These are phyloP conservation scores for Chrysomela aeneicollis DNA, from an alignment of 2,888 invertebrate genomes.

Conservation along the genomic window DNA sequence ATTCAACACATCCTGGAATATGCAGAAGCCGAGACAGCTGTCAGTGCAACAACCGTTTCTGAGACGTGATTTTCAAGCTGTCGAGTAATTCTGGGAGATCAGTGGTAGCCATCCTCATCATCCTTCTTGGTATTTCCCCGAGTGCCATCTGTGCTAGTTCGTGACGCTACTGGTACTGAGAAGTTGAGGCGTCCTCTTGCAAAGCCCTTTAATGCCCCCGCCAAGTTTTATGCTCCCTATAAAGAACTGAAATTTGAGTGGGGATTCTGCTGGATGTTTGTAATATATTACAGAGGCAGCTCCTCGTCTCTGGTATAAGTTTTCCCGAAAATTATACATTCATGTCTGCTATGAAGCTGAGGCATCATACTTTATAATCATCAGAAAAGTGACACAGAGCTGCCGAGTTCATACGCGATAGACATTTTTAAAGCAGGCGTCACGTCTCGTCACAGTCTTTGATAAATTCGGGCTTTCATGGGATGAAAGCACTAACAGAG, in stretches of 20 bases:
- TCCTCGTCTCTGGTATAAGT: constrained; percentile 34
- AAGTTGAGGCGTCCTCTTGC: constrained; percentile 22
- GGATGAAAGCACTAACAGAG: neutral
- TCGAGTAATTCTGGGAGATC: no score
- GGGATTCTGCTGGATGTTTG: constrained; percentile 45
- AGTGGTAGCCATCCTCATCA: no score
- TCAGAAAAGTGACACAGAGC: constrained; percentile 34
- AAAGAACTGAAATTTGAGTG: constrained; percentile 51
- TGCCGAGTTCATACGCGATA: constrained; percentile 30
- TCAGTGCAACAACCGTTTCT: no score
- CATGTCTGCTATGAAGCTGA: constrained; percentile 37
- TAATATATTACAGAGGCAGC: constrained; percentile 46
- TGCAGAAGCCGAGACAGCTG: no score
- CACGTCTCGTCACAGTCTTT: constrained; percentile 1
- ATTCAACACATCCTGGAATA: no score
- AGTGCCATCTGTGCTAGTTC: neutral
- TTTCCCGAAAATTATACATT: constrained; percentile 35
- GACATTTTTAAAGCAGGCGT: constrained; percentile 32
- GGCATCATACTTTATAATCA: constrained; percentile 38
- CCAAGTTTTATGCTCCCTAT: constrained; percentile 49
- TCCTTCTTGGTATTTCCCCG: neutral
- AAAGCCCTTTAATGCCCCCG: constrained; percentile 47
- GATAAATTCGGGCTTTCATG: constrained; percentile 1
- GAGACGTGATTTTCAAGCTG: no score
- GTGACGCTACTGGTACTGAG: constrained; percentile 17